These are phyloP conservation scores for Heliconius charithonia DNA, from an alignment of 2,888 invertebrate genomes.

Conservation along the genomic window DNA sequence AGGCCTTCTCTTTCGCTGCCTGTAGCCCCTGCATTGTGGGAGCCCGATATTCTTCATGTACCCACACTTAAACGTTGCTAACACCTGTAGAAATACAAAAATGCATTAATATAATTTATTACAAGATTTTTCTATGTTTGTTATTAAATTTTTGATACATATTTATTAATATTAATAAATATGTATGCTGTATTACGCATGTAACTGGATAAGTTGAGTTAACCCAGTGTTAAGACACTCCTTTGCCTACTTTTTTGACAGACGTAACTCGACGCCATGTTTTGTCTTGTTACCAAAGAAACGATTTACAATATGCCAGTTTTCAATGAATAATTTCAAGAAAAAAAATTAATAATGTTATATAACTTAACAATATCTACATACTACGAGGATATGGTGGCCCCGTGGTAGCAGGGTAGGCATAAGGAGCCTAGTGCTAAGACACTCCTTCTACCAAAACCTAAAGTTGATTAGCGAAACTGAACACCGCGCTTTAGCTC, in stretches of 20 bases:
- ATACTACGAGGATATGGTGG: too few relatives aligned
- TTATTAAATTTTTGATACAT: too few relatives aligned
- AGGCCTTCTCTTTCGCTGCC: slow-evolving; percentile 81
- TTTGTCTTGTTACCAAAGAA: too few relatives aligned
- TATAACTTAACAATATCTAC: background rate
- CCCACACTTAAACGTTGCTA: slow-evolving; percentile 60
- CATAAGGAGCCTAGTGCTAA: background rate
- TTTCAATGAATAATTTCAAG: too few relatives aligned
- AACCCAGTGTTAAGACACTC: background rate
- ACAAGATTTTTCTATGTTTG: too few relatives aligned
- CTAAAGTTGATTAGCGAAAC: background rate
- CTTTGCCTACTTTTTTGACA: too few relatives aligned
- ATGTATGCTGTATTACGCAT: too few relatives aligned
- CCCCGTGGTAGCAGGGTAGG: background rate
- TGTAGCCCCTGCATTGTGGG: slow-evolving; percentile 78
- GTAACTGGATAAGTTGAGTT: background rate
- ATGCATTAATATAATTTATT: background rate
- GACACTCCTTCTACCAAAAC: background rate
- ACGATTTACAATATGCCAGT: too few relatives aligned
- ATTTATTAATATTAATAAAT: too few relatives aligned
- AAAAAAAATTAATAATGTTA: background rate
- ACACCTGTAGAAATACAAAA: slow-evolving; percentile 57
- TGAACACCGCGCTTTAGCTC: background rate
- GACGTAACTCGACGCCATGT: too few relatives aligned
- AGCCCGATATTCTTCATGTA: slow-evolving; percentile 71